Evolutionary conservation across 2,113 vertebrate genomes (phyloP).

Genomic region (Gobio gobio): DNA sequence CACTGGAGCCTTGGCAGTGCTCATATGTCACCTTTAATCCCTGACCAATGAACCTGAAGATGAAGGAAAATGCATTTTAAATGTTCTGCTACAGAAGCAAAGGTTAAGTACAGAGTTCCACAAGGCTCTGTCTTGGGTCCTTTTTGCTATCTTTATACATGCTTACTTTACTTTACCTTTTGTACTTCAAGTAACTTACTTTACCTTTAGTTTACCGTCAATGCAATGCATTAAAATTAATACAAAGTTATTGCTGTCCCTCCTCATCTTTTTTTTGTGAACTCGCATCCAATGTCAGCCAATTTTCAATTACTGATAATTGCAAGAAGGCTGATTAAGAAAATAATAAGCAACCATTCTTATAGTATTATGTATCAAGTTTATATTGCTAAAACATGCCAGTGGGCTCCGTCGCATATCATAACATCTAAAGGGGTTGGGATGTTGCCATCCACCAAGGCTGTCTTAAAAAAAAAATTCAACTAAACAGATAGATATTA

Average conservation of each 20-base stretch:
- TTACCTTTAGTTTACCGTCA: background rate
- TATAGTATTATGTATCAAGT: background rate
- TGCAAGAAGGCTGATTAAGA: background rate
- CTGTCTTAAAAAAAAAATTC: too few species aligned
- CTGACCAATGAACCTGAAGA: constrained; percentile 86
- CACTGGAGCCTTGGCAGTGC: constrained; percentile 85
- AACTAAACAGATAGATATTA: too few species aligned
- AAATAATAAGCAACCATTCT: background rate
- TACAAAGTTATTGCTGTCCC: background rate
- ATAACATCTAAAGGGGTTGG: too few species aligned
- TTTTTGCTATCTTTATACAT: background rate
- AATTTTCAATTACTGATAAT: background rate
- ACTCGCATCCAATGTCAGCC: background rate
- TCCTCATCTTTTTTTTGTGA: background rate
- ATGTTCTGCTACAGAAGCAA: background rate
- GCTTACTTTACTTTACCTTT: background rate
- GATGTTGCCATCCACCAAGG: too few species aligned
- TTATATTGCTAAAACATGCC: background rate
- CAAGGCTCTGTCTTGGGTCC: background rate
- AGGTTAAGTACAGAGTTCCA: background rate
- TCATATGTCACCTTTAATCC: constrained; percentile 89
- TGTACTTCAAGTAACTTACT: background rate
- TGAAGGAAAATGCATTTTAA: constrained; percentile 34
- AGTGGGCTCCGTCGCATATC: too few species aligned
- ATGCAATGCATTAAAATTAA: background rate